Evolutionary conservation across 2,113 vertebrate species (phyloP).

Genomic region (Coreoperca whiteheadi): DNA sequence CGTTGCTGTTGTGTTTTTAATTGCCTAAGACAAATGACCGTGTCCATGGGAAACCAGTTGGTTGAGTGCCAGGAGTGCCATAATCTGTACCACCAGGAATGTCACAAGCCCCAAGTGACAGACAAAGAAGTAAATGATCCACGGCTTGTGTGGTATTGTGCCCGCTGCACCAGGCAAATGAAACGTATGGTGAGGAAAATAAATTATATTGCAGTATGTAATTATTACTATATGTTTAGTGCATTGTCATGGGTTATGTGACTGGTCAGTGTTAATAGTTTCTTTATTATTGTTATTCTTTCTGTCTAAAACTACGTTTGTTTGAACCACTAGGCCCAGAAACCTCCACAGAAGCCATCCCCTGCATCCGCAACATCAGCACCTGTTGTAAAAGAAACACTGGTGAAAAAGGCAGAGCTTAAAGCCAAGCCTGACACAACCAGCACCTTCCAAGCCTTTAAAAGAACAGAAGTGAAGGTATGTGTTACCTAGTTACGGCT

Average conservation of each 20-base stretch:
- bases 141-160: constrained; percentile 98
- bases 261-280: neutral
- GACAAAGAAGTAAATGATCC: constrained; percentile 99
- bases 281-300: neutral
- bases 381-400: constrained; percentile 92
- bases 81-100: constrained; percentile 99
- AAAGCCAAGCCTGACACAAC: constrained; percentile 92
- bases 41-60: constrained; percentile 95
- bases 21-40: constrained; percentile 94
- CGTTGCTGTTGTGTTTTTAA: neutral
- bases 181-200: constrained; percentile 93
- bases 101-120: constrained; percentile 98
- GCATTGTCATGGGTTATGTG: too few relatives aligned
- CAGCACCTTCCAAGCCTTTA: constrained; percentile 95
- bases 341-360: constrained; percentile 93
- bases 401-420: constrained; percentile 94
- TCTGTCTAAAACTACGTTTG: neutral
- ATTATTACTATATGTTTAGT: neutral
- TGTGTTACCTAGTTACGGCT: neutral
- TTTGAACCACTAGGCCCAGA: constrained; percentile 89
- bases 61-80: constrained; percentile 99
- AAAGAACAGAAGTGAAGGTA: constrained; percentile 98
- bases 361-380: constrained; percentile 88
- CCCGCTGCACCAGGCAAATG: constrained; percentile 97
- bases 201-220: neutral